Evolutionary conservation across 2,888 invertebrate species (phyloP).

Genomic region (Ormyrus rosae): DNA sequence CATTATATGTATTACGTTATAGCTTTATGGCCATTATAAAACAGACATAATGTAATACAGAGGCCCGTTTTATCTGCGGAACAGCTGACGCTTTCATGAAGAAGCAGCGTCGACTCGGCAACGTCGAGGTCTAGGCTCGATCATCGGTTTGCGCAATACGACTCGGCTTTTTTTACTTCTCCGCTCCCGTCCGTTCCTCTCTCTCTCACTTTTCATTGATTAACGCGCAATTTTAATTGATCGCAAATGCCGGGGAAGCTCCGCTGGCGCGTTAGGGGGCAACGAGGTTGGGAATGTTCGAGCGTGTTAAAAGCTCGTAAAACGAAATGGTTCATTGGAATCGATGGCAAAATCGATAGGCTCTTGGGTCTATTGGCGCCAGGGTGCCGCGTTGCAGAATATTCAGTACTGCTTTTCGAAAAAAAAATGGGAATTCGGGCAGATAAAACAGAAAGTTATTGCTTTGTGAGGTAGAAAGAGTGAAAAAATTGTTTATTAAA

Average conservation of each 20-base stretch:
- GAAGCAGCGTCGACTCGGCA: background rate
- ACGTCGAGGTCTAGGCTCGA: constrained; percentile 2
- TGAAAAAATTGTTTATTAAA: too few species aligned
- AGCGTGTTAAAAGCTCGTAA: background rate
- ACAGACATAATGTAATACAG: constrained; percentile 1
- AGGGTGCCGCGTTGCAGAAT: too few species aligned
- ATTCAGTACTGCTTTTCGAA: background rate
- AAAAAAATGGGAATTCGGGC: too few species aligned
- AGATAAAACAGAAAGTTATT: too few species aligned
- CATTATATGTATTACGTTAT: background rate
- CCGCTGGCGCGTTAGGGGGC: background rate
- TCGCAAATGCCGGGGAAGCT: background rate
- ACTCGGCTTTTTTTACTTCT: background rate
- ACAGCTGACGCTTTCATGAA: constrained; percentile 52
- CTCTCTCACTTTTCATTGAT: constrained; percentile 26
- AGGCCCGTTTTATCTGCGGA: constrained; percentile 35
- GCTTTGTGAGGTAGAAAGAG: too few species aligned
- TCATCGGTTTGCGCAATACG: constrained; percentile 19
- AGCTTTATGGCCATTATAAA: background rate
- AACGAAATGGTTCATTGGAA: constrained; percentile 18
- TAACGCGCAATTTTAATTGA: constrained; percentile 45
- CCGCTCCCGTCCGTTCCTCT: background rate
- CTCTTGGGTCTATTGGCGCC: too few species aligned
- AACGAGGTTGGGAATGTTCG: background rate
- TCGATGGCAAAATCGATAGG: background rate